These are phyloP conservation scores for Nematostella vectensis DNA, from an alignment of 92 coral and sea anemone genomes.

Conservation along the genomic window DNA sequence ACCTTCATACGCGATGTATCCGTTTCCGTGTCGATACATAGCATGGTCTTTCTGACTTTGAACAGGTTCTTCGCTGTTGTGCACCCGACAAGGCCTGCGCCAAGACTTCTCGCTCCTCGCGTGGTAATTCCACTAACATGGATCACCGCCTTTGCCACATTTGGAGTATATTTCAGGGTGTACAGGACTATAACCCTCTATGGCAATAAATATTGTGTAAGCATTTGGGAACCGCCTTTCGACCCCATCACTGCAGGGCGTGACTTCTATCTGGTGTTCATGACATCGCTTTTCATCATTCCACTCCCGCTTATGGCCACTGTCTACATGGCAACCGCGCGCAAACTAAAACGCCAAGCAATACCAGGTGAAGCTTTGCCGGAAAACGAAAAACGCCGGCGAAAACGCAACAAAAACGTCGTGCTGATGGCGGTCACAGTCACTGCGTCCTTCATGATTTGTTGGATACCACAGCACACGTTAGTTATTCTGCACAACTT, in stretches of 20 bases:
- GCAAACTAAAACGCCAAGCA: constrained; percentile 5
- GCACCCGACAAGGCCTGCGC: not conserved
- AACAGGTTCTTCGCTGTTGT: constrained; percentile 10
- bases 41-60: constrained; percentile 4
- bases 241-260: not conserved
- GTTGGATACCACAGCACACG: constrained; percentile 19
- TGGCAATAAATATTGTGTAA: not conserved
- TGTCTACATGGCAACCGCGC: constrained; percentile 5
- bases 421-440: constrained; percentile 11
- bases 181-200: not conserved
- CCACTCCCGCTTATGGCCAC: constrained; percentile 7
- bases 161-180: not conserved
- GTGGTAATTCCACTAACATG: constrained; percentile 3
- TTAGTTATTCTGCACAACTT: not conserved
- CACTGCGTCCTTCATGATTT: constrained; percentile 11
- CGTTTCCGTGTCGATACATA: constrained; percentile 3
- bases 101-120: not conserved
- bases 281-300: not conserved
- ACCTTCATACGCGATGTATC: constrained; percentile 10
- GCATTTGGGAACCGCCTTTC: not conserved
- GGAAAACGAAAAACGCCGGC: constrained; percentile 5
- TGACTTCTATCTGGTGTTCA: not conserved
- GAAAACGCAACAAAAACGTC: constrained; percentile 17
- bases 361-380: constrained; percentile 14
- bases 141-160: not conserved